These are phyloP conservation scores for Parnassius mnemosyne DNA, from an alignment of 2,888 invertebrate species.

Conservation along the genomic window DNA sequence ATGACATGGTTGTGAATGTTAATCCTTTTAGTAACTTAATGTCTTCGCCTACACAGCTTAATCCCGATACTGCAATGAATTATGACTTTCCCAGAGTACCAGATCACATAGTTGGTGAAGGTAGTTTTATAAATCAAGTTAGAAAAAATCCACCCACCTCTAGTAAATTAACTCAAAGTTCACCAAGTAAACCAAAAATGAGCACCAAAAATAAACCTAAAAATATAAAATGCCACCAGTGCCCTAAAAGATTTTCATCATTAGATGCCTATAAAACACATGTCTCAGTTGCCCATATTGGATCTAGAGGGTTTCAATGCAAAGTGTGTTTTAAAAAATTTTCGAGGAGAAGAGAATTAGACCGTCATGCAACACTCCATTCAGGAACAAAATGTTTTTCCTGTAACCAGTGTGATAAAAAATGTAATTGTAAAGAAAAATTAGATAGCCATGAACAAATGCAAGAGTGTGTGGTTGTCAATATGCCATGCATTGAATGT, in stretches of 20 bases:
- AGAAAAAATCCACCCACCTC: conserved; percentile 56
- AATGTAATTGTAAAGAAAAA: conserved; percentile 85
- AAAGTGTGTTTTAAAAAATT: conserved; percentile 85
- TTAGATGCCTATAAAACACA: conserved; percentile 77
- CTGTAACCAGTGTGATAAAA: conserved; percentile 84
- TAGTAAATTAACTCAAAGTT: conserved; percentile 49
- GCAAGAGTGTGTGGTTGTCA: conserved; percentile 81
- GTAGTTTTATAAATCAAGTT: conserved; percentile 65
- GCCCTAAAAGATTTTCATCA: conserved; percentile 74
- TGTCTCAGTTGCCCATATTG: conserved; percentile 75
- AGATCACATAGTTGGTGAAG: conserved; percentile 75
- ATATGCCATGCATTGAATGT: conserved; percentile 83
- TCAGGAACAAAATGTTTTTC: conserved; percentile 84
- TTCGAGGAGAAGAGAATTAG: conserved; percentile 84
- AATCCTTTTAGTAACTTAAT: conserved; percentile 80
- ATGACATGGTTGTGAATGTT: conserved; percentile 82
- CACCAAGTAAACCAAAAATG: conserved; percentile 58
- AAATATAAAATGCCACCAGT: conserved; percentile 77
- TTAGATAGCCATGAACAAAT: conserved; percentile 84
- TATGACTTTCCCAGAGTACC: conserved; percentile 75
- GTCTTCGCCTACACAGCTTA: conserved; percentile 61
- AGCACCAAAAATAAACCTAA: conserved; percentile 69
- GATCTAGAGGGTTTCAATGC: conserved; percentile 82
- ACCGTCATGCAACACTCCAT: conserved; percentile 84
- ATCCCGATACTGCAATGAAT: conserved; percentile 46